Base-by-base conservation (phyloP, 2,113 vertebrate species). In the Actenoides lindsayi region DNA sequence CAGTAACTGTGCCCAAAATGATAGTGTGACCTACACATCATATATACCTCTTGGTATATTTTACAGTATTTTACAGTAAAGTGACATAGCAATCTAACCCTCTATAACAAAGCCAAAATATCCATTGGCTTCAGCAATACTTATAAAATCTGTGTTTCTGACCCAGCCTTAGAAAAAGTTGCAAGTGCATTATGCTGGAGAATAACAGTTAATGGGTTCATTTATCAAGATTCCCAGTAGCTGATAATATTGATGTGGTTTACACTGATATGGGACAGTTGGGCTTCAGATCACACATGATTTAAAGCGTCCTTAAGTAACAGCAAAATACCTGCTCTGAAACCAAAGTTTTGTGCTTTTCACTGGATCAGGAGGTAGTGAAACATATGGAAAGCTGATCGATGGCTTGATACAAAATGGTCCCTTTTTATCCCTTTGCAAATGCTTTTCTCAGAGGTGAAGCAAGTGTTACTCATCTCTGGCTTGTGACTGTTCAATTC, bases 211-310 rank as follows among this genome's bases (percentile, higher is more conserved):
- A 91, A 78, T 88, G 56, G 37, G 17, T 88, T 92, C 37, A 65
- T 93, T 88, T 88, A 67, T 91, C 92, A 89, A 74, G 75, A 92
- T 77, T 70, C 59, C 44, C 63, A 74, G 82, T 83, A 90, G 70
- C 78, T 88, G 92, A 77, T 96, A 85, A 65, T 94, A 80, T 74
- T 37, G 87, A 88, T 80, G 54, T 63, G 16, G 20, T 95, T 94
- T 83, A 67, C 67, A 57, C 44, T 79, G 60, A 54, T 80, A 74
- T 7, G 74, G 75, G 82, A 86, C 67, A 67, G 73, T 83, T 73
- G 65, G n/a, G 23, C 75, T 77, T 93, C 70, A 83, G 59, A 85
- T 88, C 78, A 85, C 25, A 73, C 91, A 51, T 81, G 75, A 67
- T 71, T 92, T 83, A 83, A 90, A 74, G 31, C 1, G 0, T 51